Percentiles rank a stretch among this genome's conserved stretches.
Evolutionary conservation across 2,113 vertebrate genomes (phyloP).

Genomic region (Nematolebias whitei): DNA sequence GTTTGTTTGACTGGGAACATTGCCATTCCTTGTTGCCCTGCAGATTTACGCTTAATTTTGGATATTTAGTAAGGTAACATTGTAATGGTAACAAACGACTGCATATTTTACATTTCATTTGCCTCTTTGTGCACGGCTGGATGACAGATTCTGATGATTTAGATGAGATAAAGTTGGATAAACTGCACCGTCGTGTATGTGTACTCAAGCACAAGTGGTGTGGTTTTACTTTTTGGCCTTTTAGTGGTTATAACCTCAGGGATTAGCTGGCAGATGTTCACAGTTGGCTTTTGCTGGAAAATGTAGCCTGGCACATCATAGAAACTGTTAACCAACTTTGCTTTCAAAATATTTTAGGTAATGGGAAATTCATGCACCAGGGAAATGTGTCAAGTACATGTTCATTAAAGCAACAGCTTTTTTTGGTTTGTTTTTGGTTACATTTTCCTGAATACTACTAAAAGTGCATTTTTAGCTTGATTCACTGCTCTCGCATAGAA

Average conservation of each 20-base stretch:
- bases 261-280: constrained; percentile 1
- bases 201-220: neutral
- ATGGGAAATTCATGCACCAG: constrained; percentile 21
- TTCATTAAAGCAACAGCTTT: neutral
- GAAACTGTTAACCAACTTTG: constrained; percentile 9
- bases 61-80: constrained; percentile 21
- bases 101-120: constrained; percentile 19
- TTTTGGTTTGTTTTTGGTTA: neutral
- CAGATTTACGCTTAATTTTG: constrained; percentile 35
- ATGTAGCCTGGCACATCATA: neutral
- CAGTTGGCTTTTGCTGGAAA: neutral
- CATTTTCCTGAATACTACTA: neutral
- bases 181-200: constrained; percentile 3
- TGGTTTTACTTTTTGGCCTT: constrained; percentile 11
- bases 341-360: constrained; percentile 20
- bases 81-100: constrained; percentile 31
- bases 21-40: constrained; percentile 16
- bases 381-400: neutral
- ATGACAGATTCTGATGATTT: constrained; percentile 46
- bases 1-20: constrained; percentile 8
- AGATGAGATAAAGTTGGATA: constrained; percentile 29
- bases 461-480: too few relatives aligned
- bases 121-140: constrained; percentile 27
- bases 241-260: neutral
- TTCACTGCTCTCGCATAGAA: too few relatives aligned